These are phyloP conservation scores for Hedychridium roseum DNA, from an alignment of 2,888 invertebrate species.

Conservation along the genomic window DNA sequence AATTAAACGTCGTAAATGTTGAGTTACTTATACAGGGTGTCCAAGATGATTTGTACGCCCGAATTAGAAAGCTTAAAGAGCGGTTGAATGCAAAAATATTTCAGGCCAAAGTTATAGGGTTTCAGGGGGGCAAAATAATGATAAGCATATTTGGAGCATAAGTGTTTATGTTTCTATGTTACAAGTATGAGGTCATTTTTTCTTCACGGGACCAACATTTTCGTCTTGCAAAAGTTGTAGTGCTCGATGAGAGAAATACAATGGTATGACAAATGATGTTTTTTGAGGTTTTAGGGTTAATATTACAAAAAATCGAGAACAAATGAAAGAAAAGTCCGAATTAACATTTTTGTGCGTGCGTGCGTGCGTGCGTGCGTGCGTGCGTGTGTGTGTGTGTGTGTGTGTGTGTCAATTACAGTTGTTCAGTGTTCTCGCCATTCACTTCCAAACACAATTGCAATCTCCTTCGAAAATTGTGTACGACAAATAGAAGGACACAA, in stretches of 20 bases:
- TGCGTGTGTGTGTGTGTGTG: too few relatives aligned
- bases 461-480: constrained; percentile 12
- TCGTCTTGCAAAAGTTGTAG: background rate
- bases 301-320: background rate
- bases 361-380: background rate
- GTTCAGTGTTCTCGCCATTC: constrained; percentile 17
- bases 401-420: background rate
- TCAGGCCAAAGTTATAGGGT: background rate
- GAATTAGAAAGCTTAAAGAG: too few relatives aligned
- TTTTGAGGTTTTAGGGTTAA: background rate
- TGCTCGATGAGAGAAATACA: background rate
- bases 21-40: too few relatives aligned
- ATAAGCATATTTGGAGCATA: background rate
- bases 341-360: background rate
- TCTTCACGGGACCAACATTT: background rate
- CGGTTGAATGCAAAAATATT: too few relatives aligned
- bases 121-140: background rate
- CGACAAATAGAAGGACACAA: constrained; percentile 9
- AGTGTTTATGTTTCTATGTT: too few relatives aligned
- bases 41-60: too few relatives aligned
- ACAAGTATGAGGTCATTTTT: constrained; percentile 6
- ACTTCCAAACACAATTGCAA: constrained; percentile 15
- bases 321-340: background rate
- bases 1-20: too few relatives aligned
- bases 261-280: too few relatives aligned